A percentile compares a stretch with the other conserved stretches of the same genome.
Evolutionary conservation across 2,797 vertebrate genomes (phyloP).

Genomic region (Halcyon badia): DNA sequence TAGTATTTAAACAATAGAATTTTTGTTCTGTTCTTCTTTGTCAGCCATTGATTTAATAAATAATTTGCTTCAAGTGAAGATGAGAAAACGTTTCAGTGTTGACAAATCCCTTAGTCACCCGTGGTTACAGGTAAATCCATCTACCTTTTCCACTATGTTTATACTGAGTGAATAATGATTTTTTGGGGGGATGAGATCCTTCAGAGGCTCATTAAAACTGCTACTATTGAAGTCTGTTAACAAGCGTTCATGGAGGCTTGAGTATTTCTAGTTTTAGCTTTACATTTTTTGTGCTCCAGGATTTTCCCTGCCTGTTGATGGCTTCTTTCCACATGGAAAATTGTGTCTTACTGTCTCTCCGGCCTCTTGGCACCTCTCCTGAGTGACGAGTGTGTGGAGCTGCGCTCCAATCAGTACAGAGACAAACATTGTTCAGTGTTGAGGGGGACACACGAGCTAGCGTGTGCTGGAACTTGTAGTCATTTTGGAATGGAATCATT

Average conservation of each 20-base stretch:
- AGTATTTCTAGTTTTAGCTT: neutral
- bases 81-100: slow-evolving; percentile 98
- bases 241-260: neutral
- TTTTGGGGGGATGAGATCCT: neutral
- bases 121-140: slow-evolving; percentile 92
- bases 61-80: slow-evolving; percentile 98
- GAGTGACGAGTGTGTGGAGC: neutral
- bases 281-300: neutral
- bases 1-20: neutral
- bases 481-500: neutral
- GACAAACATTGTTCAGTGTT: neutral
- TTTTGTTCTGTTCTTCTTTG: slow-evolving; percentile 42
- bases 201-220: neutral
- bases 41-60: slow-evolving; percentile 97
- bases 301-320: neutral
- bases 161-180: neutral
- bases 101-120: slow-evolving; percentile 98
- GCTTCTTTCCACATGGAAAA: neutral
- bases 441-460: neutral
- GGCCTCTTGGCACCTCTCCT: neutral
- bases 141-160: neutral
- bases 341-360: neutral
- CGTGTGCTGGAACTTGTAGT: neutral
- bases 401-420: neutral
- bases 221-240: neutral